Base-by-base conservation (phyloP, 2,113 vertebrate species). In the Triplophysa siluroides region DNA sequence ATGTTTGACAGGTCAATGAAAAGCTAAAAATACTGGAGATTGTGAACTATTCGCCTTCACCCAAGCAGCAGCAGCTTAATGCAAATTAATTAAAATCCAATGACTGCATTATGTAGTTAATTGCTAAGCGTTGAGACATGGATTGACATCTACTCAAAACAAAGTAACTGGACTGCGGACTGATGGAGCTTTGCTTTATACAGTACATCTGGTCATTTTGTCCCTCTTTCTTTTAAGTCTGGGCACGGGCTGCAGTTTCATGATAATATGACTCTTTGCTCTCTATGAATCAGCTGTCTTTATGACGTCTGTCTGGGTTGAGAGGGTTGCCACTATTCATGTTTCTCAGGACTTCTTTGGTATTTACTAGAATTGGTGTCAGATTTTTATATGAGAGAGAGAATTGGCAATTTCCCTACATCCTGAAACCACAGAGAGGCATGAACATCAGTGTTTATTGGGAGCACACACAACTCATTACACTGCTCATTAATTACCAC, bases 61-160 rank as follows among this genome's bases (percentile, higher is more conserved):
- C 24, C 60, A 69, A 69, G 50, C 75, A 41, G 60, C 24, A 67
- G 50, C 13, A 26, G 50, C 38, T 78, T 62, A 71, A 62, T 76
- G n/a, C 54, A 78, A 79, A 82, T 78, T 61, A 80, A 82, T 80
- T 80, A 82, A 78, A 38, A 78, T 73, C 45, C 50, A 79, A 64
- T 29, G 43, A 81, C 26, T 70, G 26, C 60, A 74, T 80, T 71
- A 79, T 52, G 74, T 41, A 78, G 74, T 77, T 76, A 79, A 78
- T 61, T 78, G 81, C 47, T 45, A 72, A 76, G 70, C 26, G 70
- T n/a, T 78, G 2, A 66, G 70, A 62, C 76, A 85, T 63, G 60
- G 45, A 74, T 75, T 38, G 3, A 47, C 50, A 50, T 68, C 29
- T 56, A 65, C 69, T 69, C 78, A 63, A 74, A 78, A 83, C 72